These are phyloP conservation scores for Ectemnius cavifrons DNA, from an alignment of 2,888 invertebrate species.

Conservation along the genomic window DNA sequence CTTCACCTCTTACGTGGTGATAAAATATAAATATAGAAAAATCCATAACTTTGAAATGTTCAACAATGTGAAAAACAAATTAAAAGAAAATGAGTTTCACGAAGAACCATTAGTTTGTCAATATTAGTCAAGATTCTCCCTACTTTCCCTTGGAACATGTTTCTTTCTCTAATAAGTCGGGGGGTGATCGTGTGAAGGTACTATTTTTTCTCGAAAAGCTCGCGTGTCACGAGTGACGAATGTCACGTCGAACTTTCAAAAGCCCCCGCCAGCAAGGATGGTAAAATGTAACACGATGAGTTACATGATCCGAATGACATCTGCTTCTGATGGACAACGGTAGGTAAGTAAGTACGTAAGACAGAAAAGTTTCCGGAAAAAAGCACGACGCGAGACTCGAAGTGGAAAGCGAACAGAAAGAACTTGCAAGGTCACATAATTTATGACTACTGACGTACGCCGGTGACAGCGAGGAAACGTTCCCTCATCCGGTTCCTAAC, in stretches of 20 bases:
- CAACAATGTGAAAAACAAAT: no score
- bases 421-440: constrained; percentile 50
- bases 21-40: no score
- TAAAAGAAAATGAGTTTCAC: no score
- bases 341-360: neutral
- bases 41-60: no score
- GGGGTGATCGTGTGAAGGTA: no score
- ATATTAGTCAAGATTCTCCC: no score
- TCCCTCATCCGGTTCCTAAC: constrained; percentile 29
- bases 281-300: constrained; percentile 13
- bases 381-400: no score
- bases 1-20: no score
- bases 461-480: constrained; percentile 54
- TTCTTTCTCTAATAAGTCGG: no score
- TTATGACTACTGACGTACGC: constrained; percentile 51
- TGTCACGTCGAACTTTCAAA: neutral
- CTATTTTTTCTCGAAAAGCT: neutral
- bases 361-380: constrained; percentile 7
- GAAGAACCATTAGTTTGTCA: no score
- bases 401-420: constrained; percentile 16
- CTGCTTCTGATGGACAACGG: constrained; percentile 5
- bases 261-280: neutral
- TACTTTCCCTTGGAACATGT: no score
- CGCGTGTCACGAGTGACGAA: neutral
- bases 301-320: neutral